Conservation (phyloP, 35 echinoderm and acorn worm genomes). For the Apostichopus parvimensis region DNA sequence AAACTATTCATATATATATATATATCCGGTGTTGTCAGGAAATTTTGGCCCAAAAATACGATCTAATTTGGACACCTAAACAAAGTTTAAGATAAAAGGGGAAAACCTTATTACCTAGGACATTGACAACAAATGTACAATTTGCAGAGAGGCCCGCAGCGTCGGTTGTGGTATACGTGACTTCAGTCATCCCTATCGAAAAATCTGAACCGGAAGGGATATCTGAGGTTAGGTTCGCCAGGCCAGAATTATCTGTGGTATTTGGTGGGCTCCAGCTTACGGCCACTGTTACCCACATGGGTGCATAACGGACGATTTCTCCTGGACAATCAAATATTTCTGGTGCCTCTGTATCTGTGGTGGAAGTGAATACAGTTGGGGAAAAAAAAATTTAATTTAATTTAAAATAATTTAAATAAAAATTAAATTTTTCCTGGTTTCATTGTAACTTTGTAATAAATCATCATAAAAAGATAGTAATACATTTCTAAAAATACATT, state of each 20-base stretch:
- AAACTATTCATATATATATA: too few relatives aligned
- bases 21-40: too few relatives aligned
- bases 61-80: too few relatives aligned
- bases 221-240: background rate
- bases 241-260: conserved; percentile 16
- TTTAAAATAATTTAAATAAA: background rate
- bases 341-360: background rate
- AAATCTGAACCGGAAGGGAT: background rate
- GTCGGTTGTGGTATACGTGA: conserved; percentile 11
- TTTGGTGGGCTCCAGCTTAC: background rate
- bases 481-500: too few relatives aligned
- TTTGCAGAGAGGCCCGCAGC: background rate
- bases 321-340: background rate
- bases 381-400: too few relatives aligned
- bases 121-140: background rate
- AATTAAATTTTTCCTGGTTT: too few relatives aligned
- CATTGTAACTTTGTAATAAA: too few relatives aligned
- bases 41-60: too few relatives aligned
- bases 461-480: too few relatives aligned
- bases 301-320: background rate
- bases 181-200: background rate
- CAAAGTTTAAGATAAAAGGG: too few relatives aligned
- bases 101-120: background rate
- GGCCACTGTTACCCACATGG: background rate
- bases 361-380: background rate